phyloP scores from a whole-genome alignment of 2,888 invertebrate species.

The Amphiduros pacificus region DNA sequence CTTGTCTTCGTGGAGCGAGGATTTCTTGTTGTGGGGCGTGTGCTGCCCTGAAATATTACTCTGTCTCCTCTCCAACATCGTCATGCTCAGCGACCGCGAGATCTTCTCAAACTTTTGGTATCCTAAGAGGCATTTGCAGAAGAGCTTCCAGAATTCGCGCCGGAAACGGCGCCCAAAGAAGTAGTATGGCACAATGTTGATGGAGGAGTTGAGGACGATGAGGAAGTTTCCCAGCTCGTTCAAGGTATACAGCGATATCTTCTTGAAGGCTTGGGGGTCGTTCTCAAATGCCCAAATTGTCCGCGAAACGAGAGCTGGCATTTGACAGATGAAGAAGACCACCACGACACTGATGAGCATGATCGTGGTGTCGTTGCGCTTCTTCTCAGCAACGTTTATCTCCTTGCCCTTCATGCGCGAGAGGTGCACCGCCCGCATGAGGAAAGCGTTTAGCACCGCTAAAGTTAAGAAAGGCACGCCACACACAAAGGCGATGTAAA shows the following conservation, averaged over 20 bases:
- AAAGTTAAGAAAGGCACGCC: slow-evolving; percentile 56
- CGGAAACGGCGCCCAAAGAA: slow-evolving; percentile 58
- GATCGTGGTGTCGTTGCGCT: slow-evolving; percentile 57
- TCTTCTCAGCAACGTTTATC: slow-evolving; percentile 52
- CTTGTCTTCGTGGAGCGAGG: neutral
- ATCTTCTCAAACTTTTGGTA: slow-evolving; percentile 18
- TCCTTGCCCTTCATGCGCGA: slow-evolving; percentile 47
- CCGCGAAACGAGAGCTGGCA: slow-evolving; percentile 57
- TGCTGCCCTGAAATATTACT: slow-evolving; percentile 1
- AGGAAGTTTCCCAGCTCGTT: slow-evolving; percentile 57
- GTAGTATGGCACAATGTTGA: slow-evolving; percentile 60
- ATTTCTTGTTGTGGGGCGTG: neutral
- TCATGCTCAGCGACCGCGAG: slow-evolving; percentile 19
- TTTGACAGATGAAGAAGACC: slow-evolving; percentile 59
- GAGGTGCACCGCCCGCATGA: slow-evolving; percentile 53
- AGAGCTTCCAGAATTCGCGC: slow-evolving; percentile 50
- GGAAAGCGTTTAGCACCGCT: slow-evolving; percentile 53
- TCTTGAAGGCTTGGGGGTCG: slow-evolving; percentile 19
- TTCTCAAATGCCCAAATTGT: slow-evolving; percentile 53
- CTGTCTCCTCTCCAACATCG: slow-evolving; percentile 8
- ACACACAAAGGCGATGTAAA: slow-evolving; percentile 55
- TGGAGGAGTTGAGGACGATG: slow-evolving; percentile 57
- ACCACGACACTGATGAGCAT: slow-evolving; percentile 59
- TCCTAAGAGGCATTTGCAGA: slow-evolving; percentile 47
- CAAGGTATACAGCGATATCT: slow-evolving; percentile 40